phyloP scores from a whole-genome alignment of 2,113 vertebrate genomes.

The Hippocampus mohnikei region DNA sequence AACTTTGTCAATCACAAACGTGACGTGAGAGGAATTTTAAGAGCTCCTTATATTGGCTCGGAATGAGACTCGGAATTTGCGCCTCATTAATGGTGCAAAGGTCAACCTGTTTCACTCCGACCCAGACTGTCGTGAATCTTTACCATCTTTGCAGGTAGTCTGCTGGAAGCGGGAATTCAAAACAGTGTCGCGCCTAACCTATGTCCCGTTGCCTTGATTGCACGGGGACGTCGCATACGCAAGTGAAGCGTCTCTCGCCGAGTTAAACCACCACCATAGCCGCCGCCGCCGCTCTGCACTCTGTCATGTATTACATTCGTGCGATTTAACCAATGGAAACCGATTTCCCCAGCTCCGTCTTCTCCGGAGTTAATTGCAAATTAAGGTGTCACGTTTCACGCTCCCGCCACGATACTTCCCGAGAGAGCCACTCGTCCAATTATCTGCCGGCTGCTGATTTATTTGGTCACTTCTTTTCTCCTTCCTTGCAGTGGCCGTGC shows the following conservation, averaged over 20 bases:
- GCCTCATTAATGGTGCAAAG: constrained; percentile 1
- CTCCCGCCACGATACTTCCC: background rate
- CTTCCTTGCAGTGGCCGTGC: background rate
- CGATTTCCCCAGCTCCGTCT: background rate
- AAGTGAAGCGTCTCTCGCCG: background rate
- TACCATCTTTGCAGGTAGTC: background rate
- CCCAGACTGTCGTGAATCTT: too few relatives aligned
- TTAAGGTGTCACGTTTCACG: constrained; percentile 2
- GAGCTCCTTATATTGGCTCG: background rate
- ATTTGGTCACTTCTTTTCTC: constrained; percentile 9
- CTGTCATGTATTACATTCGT: background rate
- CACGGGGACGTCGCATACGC: background rate
- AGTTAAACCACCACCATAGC: background rate
- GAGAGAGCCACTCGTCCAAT: constrained; percentile 2
- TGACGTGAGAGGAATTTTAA: background rate
- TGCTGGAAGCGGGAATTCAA: background rate
- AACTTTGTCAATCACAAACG: constrained; percentile 2
- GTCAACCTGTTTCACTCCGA: constrained; percentile 1
- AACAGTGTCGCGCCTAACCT: background rate
- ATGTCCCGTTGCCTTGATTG: background rate
- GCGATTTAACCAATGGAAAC: background rate
- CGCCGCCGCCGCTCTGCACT: background rate
- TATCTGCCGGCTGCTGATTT: constrained; percentile 1
- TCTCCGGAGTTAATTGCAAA: constrained; percentile 1
- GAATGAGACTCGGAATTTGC: background rate